Base-by-base conservation (phyloP, 2,797 vertebrate genomes). In the Paratrypauchen microcephalus region DNA sequence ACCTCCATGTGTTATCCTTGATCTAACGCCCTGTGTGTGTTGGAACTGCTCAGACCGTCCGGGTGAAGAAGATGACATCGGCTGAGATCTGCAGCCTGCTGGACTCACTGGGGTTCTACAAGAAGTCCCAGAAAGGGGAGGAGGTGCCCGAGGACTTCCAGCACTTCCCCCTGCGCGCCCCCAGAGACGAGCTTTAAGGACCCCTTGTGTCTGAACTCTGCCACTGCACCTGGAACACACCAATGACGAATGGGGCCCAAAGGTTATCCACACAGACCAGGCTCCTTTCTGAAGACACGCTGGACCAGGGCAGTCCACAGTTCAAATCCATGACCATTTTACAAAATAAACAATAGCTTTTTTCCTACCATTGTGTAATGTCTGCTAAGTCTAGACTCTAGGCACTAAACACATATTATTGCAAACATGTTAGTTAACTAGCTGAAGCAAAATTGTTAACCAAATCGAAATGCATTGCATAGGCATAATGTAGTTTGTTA, bases 61-160 rank as follows among this genome's bases (percentile, higher is more conserved):
- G 76, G 0, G 89, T 95, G 79, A 92, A 90, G 80, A 86, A 93
- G 79, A 94, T 94, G 92, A 95, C 83, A 75, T 90, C 89, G 13
- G 91, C 93, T 32, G 91, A 94, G 79, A 94, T 95, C 83, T 90
- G 87, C 83, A 86, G 89, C 71, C 88, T 95, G 78, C 76, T 95
- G 57, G 93, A 95, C 68, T 94, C 93, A 2, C 89, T 93, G 2
- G 95, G 95, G 23, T 95, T 95, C 89, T 95, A 95, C 87, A 93
- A 90, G 79, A 92, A 90, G 83, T 90, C 93, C 71, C 71, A 90
- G 79, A 95, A 95, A 87, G 94, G 94, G 76, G 95, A 95, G 82
- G 88, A 93, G 57, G 91, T 95, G 71, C 94, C 94, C 58, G 88
- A 94, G 74, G 92, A 94, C 81, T 95, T 94, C 80, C 89, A 93